Evolutionary conservation across 2,113 vertebrate genomes (phyloP).

Genomic region (Dromiciops gliroides): DNA sequence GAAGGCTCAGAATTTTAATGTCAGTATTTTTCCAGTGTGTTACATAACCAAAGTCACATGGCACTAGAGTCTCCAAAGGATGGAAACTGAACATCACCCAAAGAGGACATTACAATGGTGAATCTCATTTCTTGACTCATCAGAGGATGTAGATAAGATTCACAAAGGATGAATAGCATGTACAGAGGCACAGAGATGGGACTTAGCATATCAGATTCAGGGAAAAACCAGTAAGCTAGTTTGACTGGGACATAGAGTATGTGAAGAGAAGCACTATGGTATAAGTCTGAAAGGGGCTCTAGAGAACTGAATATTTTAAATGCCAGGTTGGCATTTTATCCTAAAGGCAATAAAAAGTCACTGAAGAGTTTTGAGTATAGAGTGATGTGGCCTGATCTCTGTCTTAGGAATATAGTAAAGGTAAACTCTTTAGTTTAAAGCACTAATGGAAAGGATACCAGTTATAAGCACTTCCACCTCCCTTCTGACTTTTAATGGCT

Average conservation of each 20-base stretch:
- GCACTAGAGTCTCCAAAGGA: neutral
- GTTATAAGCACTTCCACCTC: neutral
- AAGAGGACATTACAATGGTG: neutral
- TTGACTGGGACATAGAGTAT: neutral
- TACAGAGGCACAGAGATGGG: neutral
- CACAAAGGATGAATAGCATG: neutral
- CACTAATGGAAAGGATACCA: constrained; percentile 14
- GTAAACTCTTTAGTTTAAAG: neutral
- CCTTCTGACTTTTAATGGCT: neutral
- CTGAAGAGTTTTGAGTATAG: neutral
- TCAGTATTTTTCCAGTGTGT: neutral
- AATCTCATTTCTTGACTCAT: neutral
- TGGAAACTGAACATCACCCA: neutral
- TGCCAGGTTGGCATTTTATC: neutral
- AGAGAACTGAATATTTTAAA: neutral
- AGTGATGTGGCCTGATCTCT: no score
- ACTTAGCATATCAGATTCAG: neutral
- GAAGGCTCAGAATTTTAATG: neutral
- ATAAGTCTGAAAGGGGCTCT: neutral
- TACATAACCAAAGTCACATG: neutral
- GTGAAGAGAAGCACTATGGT: neutral
- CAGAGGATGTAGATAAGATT: neutral
- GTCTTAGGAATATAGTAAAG: no score
- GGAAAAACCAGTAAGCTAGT: neutral
- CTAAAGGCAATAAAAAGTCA: neutral